Conservation (phyloP, 2,888 invertebrate genomes). For the Stenchaetothrips biformis region DNA sequence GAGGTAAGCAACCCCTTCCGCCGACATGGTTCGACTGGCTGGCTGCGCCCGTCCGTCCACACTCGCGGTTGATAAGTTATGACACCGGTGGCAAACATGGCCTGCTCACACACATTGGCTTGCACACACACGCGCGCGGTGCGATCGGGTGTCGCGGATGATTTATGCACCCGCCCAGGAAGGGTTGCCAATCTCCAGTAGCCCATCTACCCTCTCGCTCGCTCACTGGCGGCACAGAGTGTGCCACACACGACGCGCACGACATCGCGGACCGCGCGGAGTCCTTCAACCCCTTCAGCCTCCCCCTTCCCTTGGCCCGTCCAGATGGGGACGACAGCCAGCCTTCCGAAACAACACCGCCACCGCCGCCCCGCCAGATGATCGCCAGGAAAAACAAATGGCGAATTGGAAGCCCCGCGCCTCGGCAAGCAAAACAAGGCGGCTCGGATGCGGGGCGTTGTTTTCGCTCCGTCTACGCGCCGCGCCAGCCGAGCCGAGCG, state of each 20-base stretch:
- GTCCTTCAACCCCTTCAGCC: background rate
- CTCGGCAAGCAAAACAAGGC: background rate
- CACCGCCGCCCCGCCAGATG: background rate
- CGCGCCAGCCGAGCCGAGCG: background rate
- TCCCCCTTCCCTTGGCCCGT: background rate
- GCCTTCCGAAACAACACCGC: background rate
- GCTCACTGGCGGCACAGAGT: background rate
- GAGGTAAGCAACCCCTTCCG: too few relatives aligned
- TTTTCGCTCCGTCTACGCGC: too few relatives aligned
- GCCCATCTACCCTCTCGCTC: background rate
- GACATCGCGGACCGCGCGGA: background rate
- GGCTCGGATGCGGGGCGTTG: too few relatives aligned
- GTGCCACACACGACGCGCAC: background rate
- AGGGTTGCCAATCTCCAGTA: conserved; percentile 18
- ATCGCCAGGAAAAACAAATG: too few relatives aligned
- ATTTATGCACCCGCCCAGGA: conserved; percentile 1
- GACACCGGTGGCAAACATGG: background rate
- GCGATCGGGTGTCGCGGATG: background rate
- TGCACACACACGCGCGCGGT: background rate
- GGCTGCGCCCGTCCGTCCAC: background rate
- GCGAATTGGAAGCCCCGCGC: background rate
- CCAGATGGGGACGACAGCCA: too few relatives aligned
- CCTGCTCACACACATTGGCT: background rate
- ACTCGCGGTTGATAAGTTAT: conserved; percentile 13
- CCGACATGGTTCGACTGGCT: too few relatives aligned